phyloP scores from a whole-genome alignment of 1,140 invertebrate genomes.

The Apis florea region DNA sequence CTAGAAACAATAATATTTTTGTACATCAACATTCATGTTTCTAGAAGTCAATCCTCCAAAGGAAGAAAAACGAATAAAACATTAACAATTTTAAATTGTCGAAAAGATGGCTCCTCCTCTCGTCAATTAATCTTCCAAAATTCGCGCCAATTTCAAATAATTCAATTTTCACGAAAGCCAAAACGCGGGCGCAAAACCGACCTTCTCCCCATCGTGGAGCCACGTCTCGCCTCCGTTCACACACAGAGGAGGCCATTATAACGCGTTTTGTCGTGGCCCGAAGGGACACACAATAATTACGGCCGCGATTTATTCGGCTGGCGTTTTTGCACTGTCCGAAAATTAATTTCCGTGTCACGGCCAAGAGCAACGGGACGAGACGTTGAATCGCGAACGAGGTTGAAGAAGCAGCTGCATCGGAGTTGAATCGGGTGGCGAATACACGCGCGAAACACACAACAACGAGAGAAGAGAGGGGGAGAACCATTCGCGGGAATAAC shows the following conservation, averaged over 20 bases:
- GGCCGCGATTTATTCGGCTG: background rate
- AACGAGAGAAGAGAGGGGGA: conserved; percentile 20
- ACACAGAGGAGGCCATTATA: background rate
- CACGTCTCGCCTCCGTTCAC: too few relatives aligned
- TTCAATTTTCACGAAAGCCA: too few relatives aligned
- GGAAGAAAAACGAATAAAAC: too few relatives aligned
- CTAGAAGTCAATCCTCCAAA: too few relatives aligned
- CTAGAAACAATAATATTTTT: too few relatives aligned
- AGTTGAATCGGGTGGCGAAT: conserved; percentile 65
- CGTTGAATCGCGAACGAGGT: conserved; percentile 65
- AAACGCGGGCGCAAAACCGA: background rate
- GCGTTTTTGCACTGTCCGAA: background rate
- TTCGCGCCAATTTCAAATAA: too few relatives aligned
- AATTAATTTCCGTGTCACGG: conserved; percentile 57
- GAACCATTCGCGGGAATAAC: conserved; percentile 65
- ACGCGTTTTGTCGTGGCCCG: background rate
- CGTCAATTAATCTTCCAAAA: too few relatives aligned
- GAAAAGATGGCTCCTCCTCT: too few relatives aligned
- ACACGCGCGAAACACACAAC: conserved; percentile 12
- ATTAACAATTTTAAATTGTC: too few relatives aligned
- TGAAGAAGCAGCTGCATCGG: conserved; percentile 67
- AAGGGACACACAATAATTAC: background rate
- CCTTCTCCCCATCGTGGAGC: background rate
- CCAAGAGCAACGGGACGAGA: conserved; percentile 37
- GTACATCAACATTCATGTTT: too few relatives aligned